A percentile compares a stretch with the other conserved stretches of the same genome.
Conservation (phyloP, 1,140 invertebrate genomes). For the Apis mellifera region Amel_HAv3.1 CM009941.2:14957001-14957500, state of each 20-base stretch:
- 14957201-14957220: conserved; percentile 85
- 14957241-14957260: conserved; percentile 96
- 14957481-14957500: conserved; percentile 89
- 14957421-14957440: conserved; percentile 97
- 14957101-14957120: too few species aligned
- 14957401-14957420: conserved; percentile 97
- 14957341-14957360: conserved; percentile 92
- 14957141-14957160: background rate
- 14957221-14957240: conserved; percentile 94
- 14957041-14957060: too few species aligned
- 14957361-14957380: conserved; percentile 98
- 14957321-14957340: conserved; percentile 91
- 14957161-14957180: conserved; percentile 53
- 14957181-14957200: conserved; percentile 85
- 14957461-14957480: conserved; percentile 95
- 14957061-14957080: conserved; percentile 18
- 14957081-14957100: background rate
- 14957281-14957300: conserved; percentile 93
- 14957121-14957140: background rate
- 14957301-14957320: conserved; percentile 91
- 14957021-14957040: too few species aligned
- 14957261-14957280: conserved; percentile 84
- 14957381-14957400: conserved; percentile 95
- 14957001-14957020: background rate
- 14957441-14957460: conserved; percentile 99